A percentile compares a stretch with the other conserved stretches of the same genome.
These are phyloP conservation scores for Myotis pilosus DNA, from an alignment of 2,797 vertebrate species.

Conservation along the genomic window DNA sequence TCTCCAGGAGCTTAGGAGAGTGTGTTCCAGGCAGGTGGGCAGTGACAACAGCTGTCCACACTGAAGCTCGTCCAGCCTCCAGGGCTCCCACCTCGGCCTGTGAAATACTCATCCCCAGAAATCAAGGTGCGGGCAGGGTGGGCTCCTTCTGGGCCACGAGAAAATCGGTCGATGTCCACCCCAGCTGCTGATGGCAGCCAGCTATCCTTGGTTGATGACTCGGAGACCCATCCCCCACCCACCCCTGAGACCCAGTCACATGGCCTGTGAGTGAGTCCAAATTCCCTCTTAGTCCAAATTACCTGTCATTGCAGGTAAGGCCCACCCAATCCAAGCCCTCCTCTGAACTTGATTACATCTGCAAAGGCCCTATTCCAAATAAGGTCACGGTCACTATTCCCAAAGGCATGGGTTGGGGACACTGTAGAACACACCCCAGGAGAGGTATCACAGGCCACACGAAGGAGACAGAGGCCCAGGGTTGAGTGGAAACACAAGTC, in stretches of 20 bases:
- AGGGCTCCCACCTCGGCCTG: background rate
- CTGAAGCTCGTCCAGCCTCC: background rate
- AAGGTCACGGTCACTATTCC: background rate
- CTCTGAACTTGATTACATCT: background rate
- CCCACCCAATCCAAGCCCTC: background rate
- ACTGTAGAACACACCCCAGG: too few species aligned
- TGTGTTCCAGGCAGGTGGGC: rapidly evolving
- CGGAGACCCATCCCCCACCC: background rate
- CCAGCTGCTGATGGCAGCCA: too few species aligned
- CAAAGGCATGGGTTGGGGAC: background rate
- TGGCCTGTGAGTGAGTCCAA: background rate
- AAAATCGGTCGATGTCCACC: background rate
- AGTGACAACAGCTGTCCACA: background rate
- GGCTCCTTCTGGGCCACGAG: background rate
- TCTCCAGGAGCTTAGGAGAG: too few species aligned
- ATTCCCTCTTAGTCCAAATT: background rate
- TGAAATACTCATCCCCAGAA: background rate
- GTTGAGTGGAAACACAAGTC: too few species aligned
- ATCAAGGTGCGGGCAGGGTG: background rate
- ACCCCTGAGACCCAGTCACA: background rate
- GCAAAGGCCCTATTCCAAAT: background rate
- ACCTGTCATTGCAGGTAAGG: background rate
- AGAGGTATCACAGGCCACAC: too few species aligned
- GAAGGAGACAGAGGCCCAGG: background rate
- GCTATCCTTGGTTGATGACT: too few species aligned